Conservation (phyloP, 2,113 vertebrate genomes). For the Brachyhypopomus gauderio region DNA sequence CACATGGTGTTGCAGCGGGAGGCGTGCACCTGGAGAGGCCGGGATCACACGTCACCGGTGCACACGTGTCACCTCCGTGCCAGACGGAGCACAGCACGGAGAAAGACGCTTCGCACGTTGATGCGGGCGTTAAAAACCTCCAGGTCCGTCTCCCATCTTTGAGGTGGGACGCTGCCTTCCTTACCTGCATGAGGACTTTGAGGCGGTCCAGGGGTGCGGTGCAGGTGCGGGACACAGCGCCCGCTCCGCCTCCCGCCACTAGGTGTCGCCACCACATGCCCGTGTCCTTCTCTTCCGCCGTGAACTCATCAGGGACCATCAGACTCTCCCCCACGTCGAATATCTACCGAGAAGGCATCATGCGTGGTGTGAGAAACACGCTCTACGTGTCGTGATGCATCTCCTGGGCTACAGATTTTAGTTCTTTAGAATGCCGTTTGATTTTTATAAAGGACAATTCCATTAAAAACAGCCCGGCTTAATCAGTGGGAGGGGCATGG, state of each 20-base stretch:
- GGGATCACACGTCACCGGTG: no score
- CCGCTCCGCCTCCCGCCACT: conserved; percentile 93
- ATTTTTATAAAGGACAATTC: no score
- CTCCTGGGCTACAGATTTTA: not conserved
- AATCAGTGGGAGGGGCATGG: no score
- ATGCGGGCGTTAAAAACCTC: no score
- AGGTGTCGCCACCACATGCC: conserved; percentile 98
- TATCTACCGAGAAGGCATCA: conserved; percentile 75
- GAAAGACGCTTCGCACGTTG: no score
- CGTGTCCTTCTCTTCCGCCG: conserved; percentile 88
- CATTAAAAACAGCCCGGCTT: no score
- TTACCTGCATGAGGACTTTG: conserved; percentile 97
- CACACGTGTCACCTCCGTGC: no score
- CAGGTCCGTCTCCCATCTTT: no score
- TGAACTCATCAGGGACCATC: conserved; percentile 93
- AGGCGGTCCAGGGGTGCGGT: conserved; percentile 92
- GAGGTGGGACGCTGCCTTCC: no score
- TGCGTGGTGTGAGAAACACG: no score
- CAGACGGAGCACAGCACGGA: no score
- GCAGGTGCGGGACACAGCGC: conserved; percentile 91
- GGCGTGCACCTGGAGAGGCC: conserved; percentile 82
- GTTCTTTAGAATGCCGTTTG: not conserved
- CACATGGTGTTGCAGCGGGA: conserved; percentile 91
- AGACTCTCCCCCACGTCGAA: conserved; percentile 95
- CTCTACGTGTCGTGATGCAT: not conserved